Evolutionary conservation across 2,797 vertebrate genomes (phyloP).

Genomic region (Crocodylus rhombifer): DNA sequence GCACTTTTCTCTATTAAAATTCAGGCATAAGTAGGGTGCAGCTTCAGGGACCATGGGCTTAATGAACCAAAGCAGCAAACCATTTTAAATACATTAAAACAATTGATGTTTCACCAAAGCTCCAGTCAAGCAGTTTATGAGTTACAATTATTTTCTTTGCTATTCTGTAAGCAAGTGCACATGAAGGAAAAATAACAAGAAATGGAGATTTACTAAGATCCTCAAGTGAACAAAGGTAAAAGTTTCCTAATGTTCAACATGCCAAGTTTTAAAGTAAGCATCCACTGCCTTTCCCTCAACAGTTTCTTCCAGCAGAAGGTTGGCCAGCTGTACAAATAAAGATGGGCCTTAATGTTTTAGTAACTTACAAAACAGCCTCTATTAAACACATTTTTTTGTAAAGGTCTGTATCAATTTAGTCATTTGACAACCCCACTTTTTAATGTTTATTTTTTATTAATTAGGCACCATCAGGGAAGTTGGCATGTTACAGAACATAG

Average conservation of each 20-base stretch:
- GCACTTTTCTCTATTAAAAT: conserved; percentile 54
- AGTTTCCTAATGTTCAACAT: conserved; percentile 29
- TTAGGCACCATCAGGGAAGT: not conserved
- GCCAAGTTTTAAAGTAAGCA: conserved; percentile 46
- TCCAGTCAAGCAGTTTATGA: conserved; percentile 40
- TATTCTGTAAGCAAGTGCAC: conserved; percentile 45
- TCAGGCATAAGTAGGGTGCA: conserved; percentile 69
- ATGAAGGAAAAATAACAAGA: conserved; percentile 47
- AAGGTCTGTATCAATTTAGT: not conserved
- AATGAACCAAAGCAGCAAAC: conserved; percentile 78
- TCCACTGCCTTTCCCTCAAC: conserved; percentile 28
- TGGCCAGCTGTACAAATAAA: conserved; percentile 68
- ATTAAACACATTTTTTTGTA: not conserved
- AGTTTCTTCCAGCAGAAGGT: conserved; percentile 47
- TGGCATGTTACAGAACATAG: not conserved
- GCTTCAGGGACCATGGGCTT: conserved; percentile 73
- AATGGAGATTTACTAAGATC: conserved; percentile 16
- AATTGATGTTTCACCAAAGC: conserved; percentile 34
- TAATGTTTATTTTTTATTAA: not conserved
- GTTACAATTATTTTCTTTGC: conserved; percentile 50
- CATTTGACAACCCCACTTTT: not conserved
- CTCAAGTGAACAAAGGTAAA: conserved; percentile 35
- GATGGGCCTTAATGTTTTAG: conserved; percentile 4
- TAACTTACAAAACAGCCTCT: conserved; percentile 33
- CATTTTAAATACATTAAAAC: conserved; percentile 81